Base-by-base conservation (phyloP, 2,888 invertebrate genomes). In the Orchesellides sinensis region DNA sequence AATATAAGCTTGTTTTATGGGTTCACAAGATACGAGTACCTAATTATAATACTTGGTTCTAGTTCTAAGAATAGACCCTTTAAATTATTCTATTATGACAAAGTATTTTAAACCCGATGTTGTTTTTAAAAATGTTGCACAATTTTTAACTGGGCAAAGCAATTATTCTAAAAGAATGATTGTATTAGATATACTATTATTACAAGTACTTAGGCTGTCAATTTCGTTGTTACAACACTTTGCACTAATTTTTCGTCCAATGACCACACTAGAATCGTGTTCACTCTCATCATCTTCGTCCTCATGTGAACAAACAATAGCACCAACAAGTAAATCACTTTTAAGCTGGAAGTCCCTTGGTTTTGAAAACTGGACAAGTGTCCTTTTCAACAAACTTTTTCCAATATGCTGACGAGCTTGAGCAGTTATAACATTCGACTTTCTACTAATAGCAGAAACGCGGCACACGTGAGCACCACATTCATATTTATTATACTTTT, bases 211-310 rank as follows among this genome's bases (percentile, higher is more conserved):
- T n/a, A n/a, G n/a, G n/a, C n/a, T n/a, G n/a, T n/a, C n/a, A n/a
- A n/a, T n/a, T n/a, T n/a, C n/a, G n/a, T n/a, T n/a, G n/a, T n/a
- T n/a, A 59, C 29, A 29, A 8, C 49, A 49, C 59, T 59, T 17
- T 14, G 17, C 4, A 29, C 27, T 23, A 29, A 29, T 2, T 21
- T 12, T 40, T 40, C 21, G 19, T 35, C 21, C 40, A 40, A 63
- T 27, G 29, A 59, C 59, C 59, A 27, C 27, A 59, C 12, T 21
- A 47, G 47, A 4, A 21, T 65, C 45, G 32, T 69, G 69, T 69
- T 79, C 78, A 70, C 70, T 79, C 6, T 79, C 78, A 17, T 79
- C 78, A 5, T 79, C 78, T 12, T 79, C 78, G 40, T 79, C 78
- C 27, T 79, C 78, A 63, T 52, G 27, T 17, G 63, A 63, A 21